Conservation (phyloP, 1,140 invertebrate species). For the Sipha flava region DNA sequence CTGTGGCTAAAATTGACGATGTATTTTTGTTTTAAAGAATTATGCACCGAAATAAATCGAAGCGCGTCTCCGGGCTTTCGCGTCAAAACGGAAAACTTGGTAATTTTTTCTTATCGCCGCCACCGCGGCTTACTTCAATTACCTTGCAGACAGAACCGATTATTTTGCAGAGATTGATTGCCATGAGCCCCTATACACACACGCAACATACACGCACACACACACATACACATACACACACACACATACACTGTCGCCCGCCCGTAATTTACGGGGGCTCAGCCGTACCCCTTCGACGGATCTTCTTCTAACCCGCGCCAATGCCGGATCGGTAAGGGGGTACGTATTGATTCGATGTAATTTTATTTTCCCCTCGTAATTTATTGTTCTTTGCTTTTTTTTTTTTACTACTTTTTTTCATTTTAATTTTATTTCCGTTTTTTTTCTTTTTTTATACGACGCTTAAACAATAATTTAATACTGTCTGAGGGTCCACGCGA, state of each 20-base stretch:
- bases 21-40: constrained; percentile 14
- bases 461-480: not conserved
- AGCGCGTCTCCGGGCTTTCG: not conserved
- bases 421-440: not conserved
- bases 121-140: not conserved
- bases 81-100: constrained; percentile 5
- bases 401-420: too few species aligned
- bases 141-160: constrained; percentile 19
- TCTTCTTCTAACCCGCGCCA: not conserved
- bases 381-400: too few species aligned
- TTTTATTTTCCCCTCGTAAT: not conserved
- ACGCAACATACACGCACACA: too few species aligned
- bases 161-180: constrained; percentile 14
- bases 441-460: not conserved
- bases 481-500: not conserved
- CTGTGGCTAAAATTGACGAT: not conserved
- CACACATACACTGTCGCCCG: not conserved
- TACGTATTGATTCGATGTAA: not conserved
- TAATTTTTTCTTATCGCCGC: not conserved
- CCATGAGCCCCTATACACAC: too few species aligned
- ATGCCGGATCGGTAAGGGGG: not conserved
- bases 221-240: too few species aligned
- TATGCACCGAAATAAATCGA: constrained; percentile 17
- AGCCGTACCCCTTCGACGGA: not conserved
- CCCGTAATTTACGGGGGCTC: not conserved